Percentiles rank a stretch among this genome's conserved stretches.
phyloP scores from a whole-genome alignment of 2,888 invertebrate species.

The Lamellibrachia columna region DNA sequence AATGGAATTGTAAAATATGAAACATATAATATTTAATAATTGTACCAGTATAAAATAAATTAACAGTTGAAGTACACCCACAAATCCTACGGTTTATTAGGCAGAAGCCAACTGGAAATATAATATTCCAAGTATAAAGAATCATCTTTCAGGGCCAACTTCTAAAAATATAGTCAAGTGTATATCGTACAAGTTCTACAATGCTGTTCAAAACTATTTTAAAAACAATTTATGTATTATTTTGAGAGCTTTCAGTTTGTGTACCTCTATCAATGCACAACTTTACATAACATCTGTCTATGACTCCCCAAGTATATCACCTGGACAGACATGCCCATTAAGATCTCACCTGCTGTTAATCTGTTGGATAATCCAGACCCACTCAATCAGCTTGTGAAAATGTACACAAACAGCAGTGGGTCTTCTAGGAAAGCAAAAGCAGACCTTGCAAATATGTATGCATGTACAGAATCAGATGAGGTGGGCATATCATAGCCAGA shows the following conservation, averaged over 20 bases:
- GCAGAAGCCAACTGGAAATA: too few relatives aligned
- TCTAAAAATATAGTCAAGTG: too few relatives aligned
- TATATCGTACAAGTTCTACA: too few relatives aligned
- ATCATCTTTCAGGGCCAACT: too few relatives aligned
- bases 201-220: not conserved
- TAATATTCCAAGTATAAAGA: too few relatives aligned
- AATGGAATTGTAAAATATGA: too few relatives aligned
- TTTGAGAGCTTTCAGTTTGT: not conserved
- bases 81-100: too few relatives aligned
- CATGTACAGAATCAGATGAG: not conserved
- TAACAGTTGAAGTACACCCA: too few relatives aligned
- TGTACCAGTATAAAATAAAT: too few relatives aligned
- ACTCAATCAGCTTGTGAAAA: not conserved
- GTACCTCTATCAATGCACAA: not conserved
- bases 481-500: not conserved
- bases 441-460: not conserved
- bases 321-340: conserved; percentile 6
- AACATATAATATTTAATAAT: too few relatives aligned
- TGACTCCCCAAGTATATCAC: not conserved
- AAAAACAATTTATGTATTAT: not conserved
- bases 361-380: not conserved
- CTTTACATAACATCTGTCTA: not conserved
- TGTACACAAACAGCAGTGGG: not conserved
- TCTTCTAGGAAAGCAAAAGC: not conserved
- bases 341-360: conserved; percentile 11